Evolutionary conservation across 2,113 vertebrate genomes (phyloP).

Genomic region (Pseudorhombus dupliciocellatus): DNA sequence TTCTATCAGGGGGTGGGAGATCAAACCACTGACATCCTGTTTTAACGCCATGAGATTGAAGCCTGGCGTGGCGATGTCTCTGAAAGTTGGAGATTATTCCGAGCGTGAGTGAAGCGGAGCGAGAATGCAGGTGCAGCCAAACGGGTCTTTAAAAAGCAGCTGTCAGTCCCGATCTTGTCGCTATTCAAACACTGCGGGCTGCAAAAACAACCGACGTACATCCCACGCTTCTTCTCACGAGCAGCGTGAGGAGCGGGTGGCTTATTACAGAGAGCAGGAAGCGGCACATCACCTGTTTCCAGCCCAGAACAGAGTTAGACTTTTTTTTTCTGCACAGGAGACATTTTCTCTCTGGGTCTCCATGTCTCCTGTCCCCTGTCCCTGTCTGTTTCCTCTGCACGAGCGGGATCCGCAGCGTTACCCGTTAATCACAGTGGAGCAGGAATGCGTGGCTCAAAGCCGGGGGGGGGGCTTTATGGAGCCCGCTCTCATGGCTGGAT

Average conservation of each 20-base stretch:
- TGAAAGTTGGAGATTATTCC: constrained; percentile 30
- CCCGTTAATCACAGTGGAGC: constrained; percentile 44
- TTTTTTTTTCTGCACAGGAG: neutral
- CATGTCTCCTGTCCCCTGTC: neutral
- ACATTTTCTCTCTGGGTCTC: constrained; percentile 15
- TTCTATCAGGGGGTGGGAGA: neutral
- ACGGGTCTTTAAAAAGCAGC: constrained; percentile 34
- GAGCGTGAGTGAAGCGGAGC: constrained; percentile 14
- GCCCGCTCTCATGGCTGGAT: constrained; percentile 54
- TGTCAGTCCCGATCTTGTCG: constrained; percentile 33
- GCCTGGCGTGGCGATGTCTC: constrained; percentile 17
- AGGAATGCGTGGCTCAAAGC: constrained; percentile 60
- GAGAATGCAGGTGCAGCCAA: constrained; percentile 5
- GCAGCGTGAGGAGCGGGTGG: neutral
- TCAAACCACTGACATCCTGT: constrained; percentile 13
- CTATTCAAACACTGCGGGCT: constrained; percentile 19
- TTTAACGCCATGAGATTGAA: constrained; percentile 6
- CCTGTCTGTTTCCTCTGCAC: constrained; percentile 42
- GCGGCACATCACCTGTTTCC: neutral
- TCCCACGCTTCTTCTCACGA: constrained; percentile 13
- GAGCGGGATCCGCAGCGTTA: constrained; percentile 29
- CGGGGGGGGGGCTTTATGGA: constrained; percentile 41
- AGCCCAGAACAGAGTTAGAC: neutral
- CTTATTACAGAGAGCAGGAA: constrained; percentile 3
- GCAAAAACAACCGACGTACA: constrained; percentile 19